Evolutionary conservation across 2,113 vertebrate species (phyloP).

Genomic region (Spermophilus dauricus): DNA sequence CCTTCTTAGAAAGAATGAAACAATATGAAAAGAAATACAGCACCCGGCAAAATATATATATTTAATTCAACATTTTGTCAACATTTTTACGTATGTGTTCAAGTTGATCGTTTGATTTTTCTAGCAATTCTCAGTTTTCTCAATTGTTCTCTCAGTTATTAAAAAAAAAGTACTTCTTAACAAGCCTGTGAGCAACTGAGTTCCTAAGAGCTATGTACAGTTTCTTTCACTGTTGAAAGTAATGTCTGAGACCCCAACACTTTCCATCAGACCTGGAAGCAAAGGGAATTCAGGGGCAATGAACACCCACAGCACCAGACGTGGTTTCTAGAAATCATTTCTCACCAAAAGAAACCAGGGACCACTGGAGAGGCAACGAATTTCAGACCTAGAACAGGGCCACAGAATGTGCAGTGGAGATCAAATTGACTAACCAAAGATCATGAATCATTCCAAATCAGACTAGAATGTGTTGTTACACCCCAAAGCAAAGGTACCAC

Average conservation of each 20-base stretch:
- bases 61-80: neutral
- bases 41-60: neutral
- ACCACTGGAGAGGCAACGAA: neutral
- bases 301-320: neutral
- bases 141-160: neutral
- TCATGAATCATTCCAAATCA: neutral
- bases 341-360: neutral
- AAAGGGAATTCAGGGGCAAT: neutral
- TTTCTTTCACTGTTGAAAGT: neutral
- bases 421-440: too few relatives aligned
- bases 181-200: neutral
- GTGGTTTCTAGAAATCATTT: neutral
- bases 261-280: neutral
- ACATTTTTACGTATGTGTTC: neutral
- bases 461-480: neutral
- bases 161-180: neutral
- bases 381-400: neutral
- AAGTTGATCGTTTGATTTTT: neutral
- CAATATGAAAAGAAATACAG: neutral
- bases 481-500: neutral
- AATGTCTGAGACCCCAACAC: neutral
- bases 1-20: neutral
- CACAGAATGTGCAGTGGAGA: too few relatives aligned
- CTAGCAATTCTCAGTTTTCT: neutral
- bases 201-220: neutral